Evolutionary conservation across 2,113 vertebrate genomes (phyloP).

Genomic region (Callithrix jacchus): DNA sequence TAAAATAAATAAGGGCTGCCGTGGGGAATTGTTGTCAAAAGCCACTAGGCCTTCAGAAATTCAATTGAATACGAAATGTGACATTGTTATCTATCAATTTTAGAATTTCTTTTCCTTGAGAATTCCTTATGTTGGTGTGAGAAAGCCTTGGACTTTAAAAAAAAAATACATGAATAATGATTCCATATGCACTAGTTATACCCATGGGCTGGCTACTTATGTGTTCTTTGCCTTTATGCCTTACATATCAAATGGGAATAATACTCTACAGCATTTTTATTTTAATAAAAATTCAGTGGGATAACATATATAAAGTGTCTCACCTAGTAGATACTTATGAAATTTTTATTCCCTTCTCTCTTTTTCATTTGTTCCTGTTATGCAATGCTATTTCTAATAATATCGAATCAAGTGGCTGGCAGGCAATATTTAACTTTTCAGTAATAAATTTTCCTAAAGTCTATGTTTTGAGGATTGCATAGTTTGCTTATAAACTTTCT

Average conservation of each 20-base stretch:
- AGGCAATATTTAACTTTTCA: conserved; percentile 21
- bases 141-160: not conserved
- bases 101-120: not conserved
- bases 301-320: not conserved
- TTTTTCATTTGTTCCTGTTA: conserved; percentile 23
- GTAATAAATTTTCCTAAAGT: not conserved
- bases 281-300: not conserved
- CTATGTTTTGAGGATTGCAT: not conserved
- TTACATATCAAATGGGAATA: not conserved
- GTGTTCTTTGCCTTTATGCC: not conserved
- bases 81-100: not conserved
- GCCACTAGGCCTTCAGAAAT: not conserved
- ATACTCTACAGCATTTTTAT: not conserved
- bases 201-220: not conserved
- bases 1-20: not conserved
- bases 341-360: not conserved
- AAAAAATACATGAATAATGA: not conserved
- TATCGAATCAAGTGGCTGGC: conserved; percentile 9
- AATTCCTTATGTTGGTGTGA: not conserved
- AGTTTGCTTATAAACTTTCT: not conserved
- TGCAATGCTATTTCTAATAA: conserved; percentile 12
- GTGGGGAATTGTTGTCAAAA: not conserved
- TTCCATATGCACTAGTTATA: not conserved
- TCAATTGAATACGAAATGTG: not conserved
- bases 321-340: not conserved